These are phyloP conservation scores for Tolypeutes matacus DNA, from an alignment of 2,797 vertebrate genomes.

Conservation along the genomic window DNA sequence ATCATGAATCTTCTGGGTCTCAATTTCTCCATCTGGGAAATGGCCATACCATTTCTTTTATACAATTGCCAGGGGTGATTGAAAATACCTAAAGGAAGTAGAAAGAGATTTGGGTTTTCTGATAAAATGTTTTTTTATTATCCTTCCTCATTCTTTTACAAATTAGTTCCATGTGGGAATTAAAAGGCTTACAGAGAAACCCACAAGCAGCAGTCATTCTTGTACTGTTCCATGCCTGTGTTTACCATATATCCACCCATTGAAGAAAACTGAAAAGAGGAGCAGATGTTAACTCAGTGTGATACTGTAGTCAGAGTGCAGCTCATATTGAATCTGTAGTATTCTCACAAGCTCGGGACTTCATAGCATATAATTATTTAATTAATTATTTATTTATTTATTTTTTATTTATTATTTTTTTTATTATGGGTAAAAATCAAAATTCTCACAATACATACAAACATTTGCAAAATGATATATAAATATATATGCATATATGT, in stretches of 20 bases:
- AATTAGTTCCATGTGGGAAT: background rate
- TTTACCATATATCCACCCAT: conserved; percentile 64
- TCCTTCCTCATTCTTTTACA: background rate
- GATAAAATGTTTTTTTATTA: background rate
- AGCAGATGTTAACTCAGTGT: conserved; percentile 69
- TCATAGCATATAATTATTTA: too few species aligned
- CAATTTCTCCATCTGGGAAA: background rate
- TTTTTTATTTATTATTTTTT: too few species aligned
- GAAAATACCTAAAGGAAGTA: conserved; percentile 16
- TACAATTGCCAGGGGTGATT: background rate
- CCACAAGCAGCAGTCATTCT: background rate
- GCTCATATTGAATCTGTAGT: conserved; percentile 1
- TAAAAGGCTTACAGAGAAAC: conserved; percentile 50
- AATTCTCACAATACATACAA: too few species aligned
- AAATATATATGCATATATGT: too few species aligned
- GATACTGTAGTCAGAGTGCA: conserved; percentile 42
- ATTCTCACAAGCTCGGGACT: background rate
- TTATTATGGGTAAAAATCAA: too few species aligned
- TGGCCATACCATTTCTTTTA: background rate
- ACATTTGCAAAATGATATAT: too few species aligned
- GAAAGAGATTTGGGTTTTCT: background rate
- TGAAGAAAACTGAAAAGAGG: conserved; percentile 59
- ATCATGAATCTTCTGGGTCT: background rate
- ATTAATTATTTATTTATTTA: too few species aligned
- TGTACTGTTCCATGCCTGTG: conserved; percentile 44